Base-by-base conservation (phyloP, 1,140 invertebrate species). In the Eciton burchellii region DNA sequence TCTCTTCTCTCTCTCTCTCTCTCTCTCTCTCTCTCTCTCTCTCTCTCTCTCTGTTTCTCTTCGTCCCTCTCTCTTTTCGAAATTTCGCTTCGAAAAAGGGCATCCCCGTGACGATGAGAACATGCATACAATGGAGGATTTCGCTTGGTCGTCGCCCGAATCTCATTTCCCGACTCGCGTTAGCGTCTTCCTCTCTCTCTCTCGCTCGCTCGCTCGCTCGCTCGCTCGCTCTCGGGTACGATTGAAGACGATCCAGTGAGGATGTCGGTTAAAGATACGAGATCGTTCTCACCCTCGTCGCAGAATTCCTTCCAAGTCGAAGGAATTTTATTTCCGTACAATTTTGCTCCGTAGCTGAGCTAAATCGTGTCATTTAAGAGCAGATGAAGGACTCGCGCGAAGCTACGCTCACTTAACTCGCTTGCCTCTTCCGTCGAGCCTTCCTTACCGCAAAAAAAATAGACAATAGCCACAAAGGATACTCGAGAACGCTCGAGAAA, bases 101-200 rank as follows among this genome's bases (percentile, higher is more conserved):
- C 49, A 66, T 11, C 11, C 68, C 47, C 8, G 45, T 68, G 29
- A 77, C 63, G 19, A 54, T 4, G 21, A 29, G 21, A 68, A 79
- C n/a, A n/a, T 79, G 63, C 49, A 57, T 79, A 45, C 49, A 68
- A 68, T 21, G 8, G 3, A 63, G 56, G 74, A 70, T 79, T 77
- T 77, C 49, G 21, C 35, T 21, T 63, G 63, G n/a, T 79, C 24
- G 16, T 21, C 49, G 21, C 24, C 35, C 41, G 74, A 26, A 68
- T 6, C 60, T 79, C 56, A 79, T 68, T 79, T 68, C 12, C 4
- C 49, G 52, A 65, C 49, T 79, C 56, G 26, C 60, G 26, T 19
- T 8, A 29, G 35, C 49, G 24, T 68, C 49, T 68, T 14, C 65
- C 41, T 68, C 12, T 35, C n/a, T n/a, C n/a, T n/a, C n/a, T n/a